Base-by-base conservation (phyloP, 2,888 invertebrate genomes). In the Hirtodrosophila duncani region DNA sequence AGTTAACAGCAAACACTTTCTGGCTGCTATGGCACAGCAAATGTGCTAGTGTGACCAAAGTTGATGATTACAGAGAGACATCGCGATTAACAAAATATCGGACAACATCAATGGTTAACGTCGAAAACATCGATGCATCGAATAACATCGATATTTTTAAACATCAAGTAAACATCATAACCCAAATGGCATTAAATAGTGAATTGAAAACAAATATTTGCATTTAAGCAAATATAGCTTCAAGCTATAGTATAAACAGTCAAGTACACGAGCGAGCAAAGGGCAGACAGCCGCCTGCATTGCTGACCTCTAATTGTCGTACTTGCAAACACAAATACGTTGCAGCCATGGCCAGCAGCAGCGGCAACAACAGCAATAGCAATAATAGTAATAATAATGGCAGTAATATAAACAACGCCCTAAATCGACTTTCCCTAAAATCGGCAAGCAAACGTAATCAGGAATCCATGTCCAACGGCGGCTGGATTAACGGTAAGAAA, bases 401-500 rank as follows among this genome's bases (percentile, higher is more conserved):
- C 24, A 52, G 23, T 42, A 59, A 38, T 37, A 64, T 50, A 17
- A 77, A 75, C 66, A 84, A 82, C 61, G 71, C 83, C 2, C 50
- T 68, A 16, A 68, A 81, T 61, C 63, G 83, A 39, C 67, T 83
- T 44, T 69, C 75, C 36, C 58, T 84, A 8, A 84, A 84, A 53
- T 63, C 80, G 11, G 92, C 92, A 62, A 89, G 90, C 58, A 94
- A 93, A 88, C 91, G 93, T 81, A 90, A 91, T 86, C 92, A 92
- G 83, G 93, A 93, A 84, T 90, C 90, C 83, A 91, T 94, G 89
- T 90, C 92, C 62, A 93, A 92, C 87, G 90, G 93, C 82, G 91
- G 93, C 82, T 95, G 94, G 94, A 93, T 94, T 89, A 94, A 94
- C 87, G 94, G 94, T 94, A 89, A 92, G 85, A 91, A 52, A 42